A percentile compares a stretch with the other conserved stretches of the same genome.
Conservation (phyloP, 2,113 vertebrate species). For the Oreotrochilus melanogaster region DNA sequence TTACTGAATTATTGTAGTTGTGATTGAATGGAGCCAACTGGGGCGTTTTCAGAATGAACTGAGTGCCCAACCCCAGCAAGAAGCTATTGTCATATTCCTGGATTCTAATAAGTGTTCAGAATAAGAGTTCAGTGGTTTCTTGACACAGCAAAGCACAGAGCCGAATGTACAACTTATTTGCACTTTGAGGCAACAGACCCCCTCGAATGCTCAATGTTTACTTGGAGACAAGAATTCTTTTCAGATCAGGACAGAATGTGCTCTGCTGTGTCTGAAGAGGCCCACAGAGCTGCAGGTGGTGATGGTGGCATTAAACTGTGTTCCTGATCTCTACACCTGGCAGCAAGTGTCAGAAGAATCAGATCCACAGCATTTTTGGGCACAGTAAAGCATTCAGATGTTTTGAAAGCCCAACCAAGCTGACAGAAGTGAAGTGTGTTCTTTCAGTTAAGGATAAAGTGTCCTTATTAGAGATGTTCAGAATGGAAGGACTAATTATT, state of each 20-base stretch:
- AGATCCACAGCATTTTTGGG: not conserved
- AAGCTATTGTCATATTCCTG: not conserved
- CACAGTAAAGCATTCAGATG: not conserved
- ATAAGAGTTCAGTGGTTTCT: not conserved
- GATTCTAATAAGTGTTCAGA: not conserved
- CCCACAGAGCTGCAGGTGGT: not conserved
- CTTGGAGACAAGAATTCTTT: not conserved
- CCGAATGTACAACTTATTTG: not conserved
- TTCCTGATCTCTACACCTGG: not conserved
- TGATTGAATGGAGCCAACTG: not conserved
- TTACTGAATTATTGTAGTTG: not conserved
- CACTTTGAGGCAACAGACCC: not conserved
- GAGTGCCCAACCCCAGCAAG: not conserved
- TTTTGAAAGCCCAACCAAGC: not conserved
- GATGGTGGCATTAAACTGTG: not conserved
- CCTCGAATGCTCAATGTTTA: not conserved
- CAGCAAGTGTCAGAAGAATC: not conserved
- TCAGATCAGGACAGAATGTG: not conserved
- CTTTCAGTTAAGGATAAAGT: not conserved
- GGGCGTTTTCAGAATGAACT: not conserved
- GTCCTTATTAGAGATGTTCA: not conserved
- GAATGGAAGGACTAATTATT: not conserved
- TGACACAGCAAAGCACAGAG: not conserved
- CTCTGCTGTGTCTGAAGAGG: not conserved
- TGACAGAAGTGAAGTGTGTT: not conserved